Conservation (phyloP, 2,113 vertebrate genomes). For the Eudyptes chrysolophus region DNA sequence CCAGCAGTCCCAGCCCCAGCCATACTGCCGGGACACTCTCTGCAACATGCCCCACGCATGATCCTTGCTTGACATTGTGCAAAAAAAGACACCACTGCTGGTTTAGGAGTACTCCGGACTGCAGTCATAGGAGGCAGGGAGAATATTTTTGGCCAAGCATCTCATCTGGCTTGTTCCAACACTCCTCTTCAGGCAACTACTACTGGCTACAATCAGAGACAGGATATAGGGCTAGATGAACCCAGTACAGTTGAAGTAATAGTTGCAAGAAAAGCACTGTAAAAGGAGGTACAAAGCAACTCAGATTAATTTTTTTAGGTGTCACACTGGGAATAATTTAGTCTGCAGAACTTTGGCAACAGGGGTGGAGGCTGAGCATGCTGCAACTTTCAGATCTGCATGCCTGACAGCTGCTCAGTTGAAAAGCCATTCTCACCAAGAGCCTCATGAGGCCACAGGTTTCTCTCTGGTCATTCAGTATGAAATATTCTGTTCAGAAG, state of each 20-base stretch:
- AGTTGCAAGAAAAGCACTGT: not conserved
- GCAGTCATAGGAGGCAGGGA: not conserved
- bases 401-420: not conserved
- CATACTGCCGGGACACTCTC: rapidly evolving
- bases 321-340: not conserved
- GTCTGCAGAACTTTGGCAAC: constrained; percentile 13
- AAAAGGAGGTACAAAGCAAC: not conserved
- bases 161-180: not conserved
- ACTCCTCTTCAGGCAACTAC: not conserved
- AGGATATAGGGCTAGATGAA: not conserved
- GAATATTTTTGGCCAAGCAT: not conserved
- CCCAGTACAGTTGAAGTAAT: not conserved
- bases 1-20: not conserved
- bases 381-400: not conserved
- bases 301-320: not conserved
- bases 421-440: not conserved
- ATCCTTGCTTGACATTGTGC: not conserved
- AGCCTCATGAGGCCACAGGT: not conserved
- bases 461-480: not conserved
- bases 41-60: not conserved
- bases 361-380: not conserved
- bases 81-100: not conserved
- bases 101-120: not conserved
- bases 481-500: not conserved
- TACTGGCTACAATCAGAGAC: not conserved